Percentiles rank a stretch among this genome's conserved stretches.
Evolutionary conservation across 2,113 vertebrate species (phyloP).

Genomic region (Grallaria varia): DNA sequence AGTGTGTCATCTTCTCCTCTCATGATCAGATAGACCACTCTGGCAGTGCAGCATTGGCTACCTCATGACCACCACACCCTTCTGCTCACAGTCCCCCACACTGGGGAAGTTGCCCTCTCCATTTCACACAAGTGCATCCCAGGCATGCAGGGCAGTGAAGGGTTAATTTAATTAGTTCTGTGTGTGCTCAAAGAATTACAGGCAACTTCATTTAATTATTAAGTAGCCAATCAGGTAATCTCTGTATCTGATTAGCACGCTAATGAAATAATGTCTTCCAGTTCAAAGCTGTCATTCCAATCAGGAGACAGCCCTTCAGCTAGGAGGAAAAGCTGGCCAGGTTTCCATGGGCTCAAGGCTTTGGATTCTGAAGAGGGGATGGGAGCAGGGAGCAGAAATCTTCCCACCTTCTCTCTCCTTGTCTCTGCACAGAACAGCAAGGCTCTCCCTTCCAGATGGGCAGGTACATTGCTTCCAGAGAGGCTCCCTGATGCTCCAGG

Average conservation of each 20-base stretch:
- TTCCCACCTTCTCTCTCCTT: background rate
- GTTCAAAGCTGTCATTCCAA: conserved; percentile 75
- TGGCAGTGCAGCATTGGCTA: background rate
- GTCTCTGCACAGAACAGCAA: background rate
- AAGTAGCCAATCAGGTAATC: conserved; percentile 75
- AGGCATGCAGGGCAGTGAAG: conserved; percentile 49
- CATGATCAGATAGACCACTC: background rate
- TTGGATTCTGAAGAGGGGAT: conserved; percentile 10
- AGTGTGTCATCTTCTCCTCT: background rate
- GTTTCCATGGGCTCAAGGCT: conserved; percentile 43
- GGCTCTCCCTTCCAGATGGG: background rate
- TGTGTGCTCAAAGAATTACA: conserved; percentile 75
- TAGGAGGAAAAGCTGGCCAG: conserved; percentile 62
- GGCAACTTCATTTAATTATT: conserved; percentile 78
- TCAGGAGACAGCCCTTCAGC: conserved; percentile 64
- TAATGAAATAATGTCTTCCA: conserved; percentile 77
- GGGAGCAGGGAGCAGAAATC: background rate
- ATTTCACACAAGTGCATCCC: conserved; percentile 39
- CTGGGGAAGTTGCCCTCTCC: background rate
- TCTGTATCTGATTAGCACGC: conserved; percentile 70
- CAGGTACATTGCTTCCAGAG: background rate
- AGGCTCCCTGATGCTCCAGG: background rate
- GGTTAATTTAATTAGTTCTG: conserved; percentile 75
- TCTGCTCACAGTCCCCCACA: background rate
- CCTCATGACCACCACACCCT: background rate